Percentiles rank a stretch among this genome's conserved stretches.
Evolutionary conservation across 2,113 vertebrate species (phyloP).

Genomic region (Mastomys coucha): DNA sequence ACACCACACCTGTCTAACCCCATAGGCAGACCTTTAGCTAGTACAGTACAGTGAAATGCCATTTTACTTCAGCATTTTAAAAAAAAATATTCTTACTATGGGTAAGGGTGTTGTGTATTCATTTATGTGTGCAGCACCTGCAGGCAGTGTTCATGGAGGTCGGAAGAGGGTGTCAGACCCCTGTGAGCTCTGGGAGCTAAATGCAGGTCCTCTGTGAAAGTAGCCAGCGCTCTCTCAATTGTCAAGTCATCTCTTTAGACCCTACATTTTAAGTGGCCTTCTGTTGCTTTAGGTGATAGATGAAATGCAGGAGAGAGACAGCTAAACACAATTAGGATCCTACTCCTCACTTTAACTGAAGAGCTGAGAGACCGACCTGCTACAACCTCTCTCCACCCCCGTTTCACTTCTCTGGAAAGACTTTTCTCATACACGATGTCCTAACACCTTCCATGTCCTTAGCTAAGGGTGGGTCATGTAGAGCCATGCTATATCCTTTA

Average conservation of each 20-base stretch:
- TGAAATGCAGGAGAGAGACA: accelerated
- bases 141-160: no score
- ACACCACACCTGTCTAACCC: neutral
- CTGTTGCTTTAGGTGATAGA: neutral
- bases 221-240: neutral
- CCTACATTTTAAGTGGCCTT: neutral
- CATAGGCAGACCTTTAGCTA: neutral
- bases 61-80: neutral
- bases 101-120: neutral
- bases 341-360: neutral
- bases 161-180: neutral
- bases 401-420: neutral
- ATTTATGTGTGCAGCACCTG: neutral
- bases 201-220: neutral
- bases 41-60: neutral
- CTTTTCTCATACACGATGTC: neutral
- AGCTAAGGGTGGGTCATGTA: neutral
- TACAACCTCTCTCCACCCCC: neutral
- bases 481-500: neutral
- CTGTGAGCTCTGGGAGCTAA: neutral
- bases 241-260: no score
- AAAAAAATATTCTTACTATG: neutral
- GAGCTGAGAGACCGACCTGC: neutral
- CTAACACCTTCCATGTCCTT: neutral
- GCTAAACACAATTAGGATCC: neutral